Evolutionary conservation across 2,888 invertebrate genomes (phyloP), one percentile per base, ranked within the genome.

Genomic region (Lasioglossum leucozonium): DNA sequence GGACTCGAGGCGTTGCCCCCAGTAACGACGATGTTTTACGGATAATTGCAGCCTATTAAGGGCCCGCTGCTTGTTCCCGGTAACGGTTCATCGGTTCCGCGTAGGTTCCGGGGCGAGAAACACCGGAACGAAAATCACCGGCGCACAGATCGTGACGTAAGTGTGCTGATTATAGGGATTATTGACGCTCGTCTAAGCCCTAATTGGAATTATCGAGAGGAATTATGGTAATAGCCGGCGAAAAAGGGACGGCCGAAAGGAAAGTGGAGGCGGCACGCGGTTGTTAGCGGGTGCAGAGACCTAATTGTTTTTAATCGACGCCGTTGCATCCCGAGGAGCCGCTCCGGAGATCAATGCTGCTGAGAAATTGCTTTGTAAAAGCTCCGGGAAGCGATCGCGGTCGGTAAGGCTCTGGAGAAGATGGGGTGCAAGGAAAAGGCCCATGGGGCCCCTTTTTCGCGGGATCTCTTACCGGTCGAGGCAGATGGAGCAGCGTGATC

Each of bases 381-480:
- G 18, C 22, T 4, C 3, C 37, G 18, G 26, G 8, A 3, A 37
- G 62, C 11, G 71, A 58, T 78, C 80, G 13, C 85, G 13, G 86
- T 85, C 86, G 86, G 86, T 86, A 86, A 86, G n/a, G 55, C 13
- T 40, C 26, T 4, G 4, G n/a, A 4, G 34, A n/a, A 10, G 18
- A 55, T 34, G 34, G 34, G 65, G 34, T 30, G 55, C 71, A 58
- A 13, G 72, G 30, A 47, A 40, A 13, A 47, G n/a, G 51, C 77
- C 55, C 22, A 47, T 16, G 18, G 71, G 77, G 47, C 37, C 58
- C 72, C 62, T 71, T 65, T 82, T 84, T 77, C 44, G 73, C 77
- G 42, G 77, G 55, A 73, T 76, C 71, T 77, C 30, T 90, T 90
- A 90, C 89, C 90, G 86, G 77, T 87, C 0, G 90, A 82, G 89